Evolutionary conservation across 2,113 vertebrate species (phyloP).

Genomic region (Sinocyclocheilus anshuiensis): DNA sequence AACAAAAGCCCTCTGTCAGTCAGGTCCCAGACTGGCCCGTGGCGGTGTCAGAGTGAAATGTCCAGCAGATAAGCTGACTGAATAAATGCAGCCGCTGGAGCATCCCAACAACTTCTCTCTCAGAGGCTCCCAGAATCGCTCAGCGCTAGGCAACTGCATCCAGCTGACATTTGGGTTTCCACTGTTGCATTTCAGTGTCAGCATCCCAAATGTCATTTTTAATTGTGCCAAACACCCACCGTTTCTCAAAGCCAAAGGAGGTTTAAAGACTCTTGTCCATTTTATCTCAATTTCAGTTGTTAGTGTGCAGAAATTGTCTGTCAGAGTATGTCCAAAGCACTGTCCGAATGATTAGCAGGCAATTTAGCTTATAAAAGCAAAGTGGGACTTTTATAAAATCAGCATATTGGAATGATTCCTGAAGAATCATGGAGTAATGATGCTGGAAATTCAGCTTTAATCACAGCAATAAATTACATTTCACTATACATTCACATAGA

Average conservation of each 20-base stretch:
- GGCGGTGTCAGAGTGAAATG: constrained; percentile 53
- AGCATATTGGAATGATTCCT: too few species aligned
- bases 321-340: neutral
- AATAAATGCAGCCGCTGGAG: constrained; percentile 43
- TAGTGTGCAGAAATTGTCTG: neutral
- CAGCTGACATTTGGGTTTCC: constrained; percentile 49
- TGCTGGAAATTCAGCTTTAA: neutral
- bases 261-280: constrained; percentile 41
- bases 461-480: neutral
- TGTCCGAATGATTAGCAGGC: neutral
- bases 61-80: constrained; percentile 55
- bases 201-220: constrained; percentile 56
- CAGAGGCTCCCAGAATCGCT: neutral
- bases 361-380: neutral
- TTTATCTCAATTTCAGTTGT: constrained; percentile 13
- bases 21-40: constrained; percentile 44
- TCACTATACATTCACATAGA: neutral
- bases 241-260: constrained; percentile 52
- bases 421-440: neutral
- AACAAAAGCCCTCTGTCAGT: constrained; percentile 59
- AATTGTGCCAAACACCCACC: constrained; percentile 63
- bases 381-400: neutral
- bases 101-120: constrained; percentile 35
- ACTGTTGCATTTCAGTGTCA: constrained; percentile 20
- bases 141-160: constrained; percentile 32